Conservation (phyloP, 2,113 vertebrate genomes). For the Gambusia holbrooki region DNA sequence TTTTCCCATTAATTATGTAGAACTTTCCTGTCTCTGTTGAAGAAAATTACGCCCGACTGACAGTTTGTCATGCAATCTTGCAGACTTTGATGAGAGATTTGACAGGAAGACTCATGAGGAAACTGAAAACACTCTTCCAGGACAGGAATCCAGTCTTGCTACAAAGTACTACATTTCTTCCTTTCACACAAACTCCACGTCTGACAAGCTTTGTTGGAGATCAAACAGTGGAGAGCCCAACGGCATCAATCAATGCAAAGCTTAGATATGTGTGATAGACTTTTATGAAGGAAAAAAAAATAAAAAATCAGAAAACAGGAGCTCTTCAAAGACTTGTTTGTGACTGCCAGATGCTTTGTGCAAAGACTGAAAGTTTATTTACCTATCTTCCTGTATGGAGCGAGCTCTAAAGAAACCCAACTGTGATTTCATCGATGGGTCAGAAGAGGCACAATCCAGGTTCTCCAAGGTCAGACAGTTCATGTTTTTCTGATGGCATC, state of each 20-base stretch:
- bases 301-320: not conserved
- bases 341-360: not conserved
- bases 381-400: not conserved
- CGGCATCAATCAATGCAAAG: not conserved
- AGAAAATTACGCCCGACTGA: constrained; percentile 64
- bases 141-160: constrained; percentile 59
- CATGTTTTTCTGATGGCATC: constrained; percentile 13
- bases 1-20: no score
- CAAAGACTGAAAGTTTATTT: not conserved
- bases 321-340: constrained; percentile 6
- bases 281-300: not conserved
- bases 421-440: constrained; percentile 89
- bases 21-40: no score
- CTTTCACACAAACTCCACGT: not conserved
- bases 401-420: constrained; percentile 75
- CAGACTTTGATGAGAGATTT: constrained; percentile 88
- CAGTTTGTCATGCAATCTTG: constrained; percentile 83
- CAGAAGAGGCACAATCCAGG: constrained; percentile 80
- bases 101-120: constrained; percentile 89
- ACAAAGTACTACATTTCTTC: not conserved
- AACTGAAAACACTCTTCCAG: constrained; percentile 90
- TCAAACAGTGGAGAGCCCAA: constrained; percentile 1
- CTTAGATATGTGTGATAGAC: not conserved
- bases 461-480: constrained; percentile 87
- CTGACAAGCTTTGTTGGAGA: constrained; percentile 2